Base-by-base conservation (phyloP, 2,113 vertebrate genomes). In the Polypterus bichir region DNA sequence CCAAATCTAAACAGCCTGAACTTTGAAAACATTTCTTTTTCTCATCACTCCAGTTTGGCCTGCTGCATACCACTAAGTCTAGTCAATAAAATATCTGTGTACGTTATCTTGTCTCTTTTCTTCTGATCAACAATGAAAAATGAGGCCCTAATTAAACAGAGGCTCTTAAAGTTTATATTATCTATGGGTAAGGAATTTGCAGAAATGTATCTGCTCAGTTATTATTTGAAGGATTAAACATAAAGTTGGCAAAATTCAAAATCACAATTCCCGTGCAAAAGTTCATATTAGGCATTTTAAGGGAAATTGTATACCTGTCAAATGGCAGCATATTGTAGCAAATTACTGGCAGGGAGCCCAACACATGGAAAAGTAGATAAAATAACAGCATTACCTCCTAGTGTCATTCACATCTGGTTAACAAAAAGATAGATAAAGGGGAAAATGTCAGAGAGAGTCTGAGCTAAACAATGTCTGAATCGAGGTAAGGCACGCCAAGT, bases 401-500 rank as follows among this genome's bases (percentile, higher is more conserved):
- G 66, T 72, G 63, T 74, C 67, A 76, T 78, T 77, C 80, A 85
- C 83, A 85, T 86, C 81, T 87, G 83, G 78, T 68, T 75, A 66
- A 62, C 76, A 75, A 78, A 80, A 71, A 77, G 73, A 77, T 74
- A 79, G 78, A 79, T 73, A 69, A 71, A 77, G 70, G 80, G 71
- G 71, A 74, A 81, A 71, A 75, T 80, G 80, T 74, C 76, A 77
- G 69, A 81, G 76, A 64, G 68, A 68, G 61, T 76, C 72, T 79
- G 81, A 85, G 79, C 79, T 71, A 83, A 83, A 82, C 80, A 85
- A 75, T 76, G 79, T 81, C 73, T 77, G 77, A 80, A 64, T 71
- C 68, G 77, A 84, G 79, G 77, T 82, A 77, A 82, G 76, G 69
- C 54, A 7, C 80, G 85, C 83, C 85, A 88, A 88, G 85, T 88